A percentile compares a stretch with the other conserved stretches of the same genome.
phyloP scores from a whole-genome alignment of 2,113 vertebrate species.

The Strix aluco region DNA sequence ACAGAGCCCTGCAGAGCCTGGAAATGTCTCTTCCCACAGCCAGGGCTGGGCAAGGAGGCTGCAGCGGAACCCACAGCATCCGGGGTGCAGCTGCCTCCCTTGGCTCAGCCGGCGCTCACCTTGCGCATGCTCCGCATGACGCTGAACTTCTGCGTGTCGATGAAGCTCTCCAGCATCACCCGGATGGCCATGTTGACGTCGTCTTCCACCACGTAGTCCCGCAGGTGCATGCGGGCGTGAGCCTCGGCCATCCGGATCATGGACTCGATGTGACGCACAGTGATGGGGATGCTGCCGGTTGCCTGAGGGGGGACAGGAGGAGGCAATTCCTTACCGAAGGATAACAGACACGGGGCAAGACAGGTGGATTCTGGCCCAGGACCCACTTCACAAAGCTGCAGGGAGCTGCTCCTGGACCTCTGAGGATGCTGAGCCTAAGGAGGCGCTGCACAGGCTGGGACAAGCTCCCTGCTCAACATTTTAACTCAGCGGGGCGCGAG shows the following conservation, averaged over 20 bases:
- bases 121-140: slow-evolving; percentile 97
- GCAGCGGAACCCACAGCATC: accelerated
- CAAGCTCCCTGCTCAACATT: too few relatives aligned
- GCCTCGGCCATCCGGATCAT: slow-evolving; percentile 99
- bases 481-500: neutral
- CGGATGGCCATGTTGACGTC: slow-evolving; percentile 99
- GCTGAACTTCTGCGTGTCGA: slow-evolving; percentile 98
- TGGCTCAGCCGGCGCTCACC: slow-evolving; percentile 30
- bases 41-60: neutral
- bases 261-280: slow-evolving; percentile 96
- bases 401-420: neutral
- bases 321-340: neutral
- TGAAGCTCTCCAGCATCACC: slow-evolving; percentile 98
- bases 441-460: neutral
- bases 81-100: neutral
- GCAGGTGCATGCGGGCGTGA: slow-evolving; percentile 93
- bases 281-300: slow-evolving; percentile 97
- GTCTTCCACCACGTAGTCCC: slow-evolving; percentile 94
- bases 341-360: neutral
- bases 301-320: slow-evolving; percentile 75
- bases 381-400: neutral
- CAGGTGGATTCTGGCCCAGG: neutral
- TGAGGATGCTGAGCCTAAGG: neutral
- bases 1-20: neutral
- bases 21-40: too few relatives aligned